phyloP scores from a whole-genome alignment of 2,113 vertebrate species.

The Nannospalax galili region DNA sequence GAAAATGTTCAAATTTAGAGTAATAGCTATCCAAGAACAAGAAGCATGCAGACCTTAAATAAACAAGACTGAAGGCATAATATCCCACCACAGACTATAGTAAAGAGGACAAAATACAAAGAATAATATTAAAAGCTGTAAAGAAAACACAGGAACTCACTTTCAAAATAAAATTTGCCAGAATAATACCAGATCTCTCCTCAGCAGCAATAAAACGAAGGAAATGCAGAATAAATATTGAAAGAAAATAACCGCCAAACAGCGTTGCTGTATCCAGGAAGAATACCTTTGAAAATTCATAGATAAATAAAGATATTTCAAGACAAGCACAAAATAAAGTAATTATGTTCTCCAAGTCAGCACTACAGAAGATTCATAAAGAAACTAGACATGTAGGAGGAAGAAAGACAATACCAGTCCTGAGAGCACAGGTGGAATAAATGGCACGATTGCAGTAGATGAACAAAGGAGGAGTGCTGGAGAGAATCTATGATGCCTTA shows the following conservation, averaged over 20 bases:
- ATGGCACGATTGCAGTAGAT: not conserved
- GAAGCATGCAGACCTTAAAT: not conserved
- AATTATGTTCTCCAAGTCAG: not conserved
- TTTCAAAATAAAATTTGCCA: not conserved
- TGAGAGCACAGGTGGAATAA: not conserved
- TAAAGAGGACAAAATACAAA: not conserved
- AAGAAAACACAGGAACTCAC: not conserved
- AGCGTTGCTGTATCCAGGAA: not conserved
- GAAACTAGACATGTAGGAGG: not conserved
- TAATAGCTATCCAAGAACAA: not conserved
- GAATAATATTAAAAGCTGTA: not conserved
- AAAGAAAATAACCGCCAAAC: not conserved
- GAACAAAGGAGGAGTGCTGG: not conserved
- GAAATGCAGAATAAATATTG: not conserved
- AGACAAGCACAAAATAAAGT: not conserved
- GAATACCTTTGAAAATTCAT: not conserved
- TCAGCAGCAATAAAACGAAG: not conserved
- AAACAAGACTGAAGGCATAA: not conserved
- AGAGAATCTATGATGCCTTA: not conserved
- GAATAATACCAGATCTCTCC: not conserved
- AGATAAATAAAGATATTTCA: not conserved
- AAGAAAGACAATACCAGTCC: fast-evolving
- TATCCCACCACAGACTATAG: not conserved
- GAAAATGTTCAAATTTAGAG: not conserved
- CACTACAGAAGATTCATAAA: not conserved